Conservation (phyloP, 2,113 vertebrate genomes). For the Pholis gunnellus region DNA sequence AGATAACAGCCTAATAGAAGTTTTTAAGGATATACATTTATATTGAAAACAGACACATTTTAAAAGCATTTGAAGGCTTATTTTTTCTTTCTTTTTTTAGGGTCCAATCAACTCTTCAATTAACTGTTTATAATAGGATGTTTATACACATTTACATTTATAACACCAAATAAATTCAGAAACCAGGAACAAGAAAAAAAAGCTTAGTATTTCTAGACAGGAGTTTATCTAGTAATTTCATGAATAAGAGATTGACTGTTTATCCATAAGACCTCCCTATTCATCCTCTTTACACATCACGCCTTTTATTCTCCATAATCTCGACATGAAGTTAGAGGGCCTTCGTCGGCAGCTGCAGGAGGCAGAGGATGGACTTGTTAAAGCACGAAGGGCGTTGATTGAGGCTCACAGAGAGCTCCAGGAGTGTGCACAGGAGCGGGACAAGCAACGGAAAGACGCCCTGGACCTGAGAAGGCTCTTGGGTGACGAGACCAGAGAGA, state of each 20-base stretch:
- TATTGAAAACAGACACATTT: constrained; percentile 1
- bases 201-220: background rate
- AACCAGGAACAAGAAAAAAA: background rate
- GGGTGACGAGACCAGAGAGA: constrained; percentile 80
- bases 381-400: constrained; percentile 74
- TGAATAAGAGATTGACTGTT: background rate
- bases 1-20: background rate
- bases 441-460: constrained; percentile 78
- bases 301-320: constrained; percentile 21
- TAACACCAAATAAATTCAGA: background rate
- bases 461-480: constrained; percentile 78
- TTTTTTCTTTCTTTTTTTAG: background rate
- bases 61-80: background rate
- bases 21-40: constrained; percentile 1
- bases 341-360: constrained; percentile 78
- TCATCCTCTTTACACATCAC: background rate
- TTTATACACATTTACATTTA: background rate
- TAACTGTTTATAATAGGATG: background rate
- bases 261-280: background rate
- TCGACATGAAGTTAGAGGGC: constrained; percentile 76
- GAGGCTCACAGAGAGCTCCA: constrained; percentile 81
- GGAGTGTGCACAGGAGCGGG: constrained; percentile 76
- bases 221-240: background rate
- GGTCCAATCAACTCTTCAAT: background rate
- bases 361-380: constrained; percentile 75